A percentile compares a stretch with the other conserved stretches of the same genome.
phyloP scores from a whole-genome alignment of 1,140 invertebrate genomes.

The Chironomus striatipennis region DNA sequence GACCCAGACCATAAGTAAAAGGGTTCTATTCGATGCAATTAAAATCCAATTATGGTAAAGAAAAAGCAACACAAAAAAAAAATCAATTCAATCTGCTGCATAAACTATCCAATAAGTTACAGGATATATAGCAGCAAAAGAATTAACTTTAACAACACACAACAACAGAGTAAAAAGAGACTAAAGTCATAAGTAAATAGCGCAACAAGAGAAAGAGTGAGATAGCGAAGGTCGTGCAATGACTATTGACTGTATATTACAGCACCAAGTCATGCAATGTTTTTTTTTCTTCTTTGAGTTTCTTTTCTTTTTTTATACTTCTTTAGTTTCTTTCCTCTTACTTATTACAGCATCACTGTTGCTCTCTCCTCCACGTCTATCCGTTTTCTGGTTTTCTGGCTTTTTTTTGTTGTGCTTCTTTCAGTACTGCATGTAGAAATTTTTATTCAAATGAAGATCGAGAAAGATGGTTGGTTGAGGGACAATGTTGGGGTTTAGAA shows the following conservation, averaged over 20 bases:
- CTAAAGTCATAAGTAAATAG: not conserved
- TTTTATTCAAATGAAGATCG: too few relatives aligned
- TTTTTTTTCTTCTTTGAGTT: not conserved
- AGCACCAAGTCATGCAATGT: slow-evolving; percentile 11
- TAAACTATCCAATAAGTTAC: not conserved
- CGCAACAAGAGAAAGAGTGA: not conserved
- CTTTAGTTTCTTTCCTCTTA: not conserved
- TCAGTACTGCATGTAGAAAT: not conserved
- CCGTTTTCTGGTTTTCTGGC: not conserved
- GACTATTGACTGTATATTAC: slow-evolving; percentile 12
- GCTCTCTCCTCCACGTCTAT: not conserved
- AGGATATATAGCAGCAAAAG: not conserved
- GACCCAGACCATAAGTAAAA: too few relatives aligned
- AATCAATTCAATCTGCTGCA: not conserved
- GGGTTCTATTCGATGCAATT: too few relatives aligned
- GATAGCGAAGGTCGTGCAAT: slow-evolving; percentile 11
- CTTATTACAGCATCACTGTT: not conserved
- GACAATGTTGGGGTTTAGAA: too few relatives aligned
- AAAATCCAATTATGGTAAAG: too few relatives aligned
- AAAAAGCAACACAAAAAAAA: not conserved
- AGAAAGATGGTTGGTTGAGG: too few relatives aligned
- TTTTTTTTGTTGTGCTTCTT: not conserved
- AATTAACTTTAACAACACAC: not conserved
- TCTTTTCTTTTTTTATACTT: not conserved
- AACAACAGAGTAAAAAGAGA: not conserved